These are phyloP conservation scores for Lepidocolaptes lacrymiger DNA, from an alignment of 2,797 vertebrate genomes.

Conservation along the genomic window DNA sequence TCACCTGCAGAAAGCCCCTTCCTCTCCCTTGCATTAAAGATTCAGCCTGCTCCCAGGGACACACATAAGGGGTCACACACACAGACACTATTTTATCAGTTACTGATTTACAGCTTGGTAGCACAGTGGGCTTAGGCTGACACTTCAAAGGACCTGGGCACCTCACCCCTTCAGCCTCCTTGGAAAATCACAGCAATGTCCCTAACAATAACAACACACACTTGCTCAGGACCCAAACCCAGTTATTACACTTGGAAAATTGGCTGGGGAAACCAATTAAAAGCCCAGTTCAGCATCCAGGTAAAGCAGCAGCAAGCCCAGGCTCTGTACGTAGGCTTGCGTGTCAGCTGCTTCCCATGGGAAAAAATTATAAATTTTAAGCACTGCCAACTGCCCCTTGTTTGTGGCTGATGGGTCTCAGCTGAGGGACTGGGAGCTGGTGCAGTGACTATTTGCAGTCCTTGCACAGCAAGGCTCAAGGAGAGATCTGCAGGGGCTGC, in stretches of 20 bases:
- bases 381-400: constrained; percentile 19
- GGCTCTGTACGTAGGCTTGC: background rate
- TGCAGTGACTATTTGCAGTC: background rate
- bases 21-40: constrained; percentile 59
- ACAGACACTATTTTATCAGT: constrained; percentile 2
- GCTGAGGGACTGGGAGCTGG: background rate
- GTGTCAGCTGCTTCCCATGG: constrained; percentile 20
- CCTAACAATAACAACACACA: constrained; percentile 10
- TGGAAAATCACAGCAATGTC: constrained; percentile 14
- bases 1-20: constrained; percentile 50
- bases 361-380: constrained; percentile 53
- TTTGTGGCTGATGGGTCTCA: constrained; percentile 24
- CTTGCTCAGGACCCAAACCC: constrained; percentile 1
- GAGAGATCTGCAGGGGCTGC: background rate
- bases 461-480: background rate
- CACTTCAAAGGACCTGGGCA: constrained; percentile 45
- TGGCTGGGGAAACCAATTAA: constrained; percentile 45
- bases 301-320: constrained; percentile 23
- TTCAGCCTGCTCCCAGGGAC: constrained; percentile 17
- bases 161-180: constrained; percentile 29
- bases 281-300: constrained; percentile 27
- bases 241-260: constrained; percentile 18
- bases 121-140: constrained; percentile 23
- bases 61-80: background rate
- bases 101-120: constrained; percentile 38